Base-by-base conservation (phyloP, 2,113 vertebrate species). In the Mobula hypostoma region DNA sequence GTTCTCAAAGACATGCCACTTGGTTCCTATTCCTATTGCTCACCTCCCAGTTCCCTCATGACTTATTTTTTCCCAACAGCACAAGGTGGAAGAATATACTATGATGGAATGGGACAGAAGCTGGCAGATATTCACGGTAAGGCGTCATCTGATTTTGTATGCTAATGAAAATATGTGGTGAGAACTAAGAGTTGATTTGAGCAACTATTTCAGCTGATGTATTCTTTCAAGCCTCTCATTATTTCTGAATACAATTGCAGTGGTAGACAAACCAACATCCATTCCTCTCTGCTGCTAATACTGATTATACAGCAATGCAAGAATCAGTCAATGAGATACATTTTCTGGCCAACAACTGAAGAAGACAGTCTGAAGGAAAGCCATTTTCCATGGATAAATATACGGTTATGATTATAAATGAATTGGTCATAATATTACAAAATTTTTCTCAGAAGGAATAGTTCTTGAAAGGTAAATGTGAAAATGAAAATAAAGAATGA, bases 31-130 rank as follows among this genome's bases (percentile, higher is more conserved):
- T 98, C 98, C 95, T 99, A 98, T 96, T 98, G 97, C 94, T 97
- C 97, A 12, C 98, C 95, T 92, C 98, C 95, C 95, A 99, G 98
- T 95, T 99, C 98, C 0, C 97, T 99, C 94, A 97, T 99, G 95
- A 98, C 98, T 5, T 99, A 99, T 95, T 98, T 99, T 95, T 99
- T 98, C 95, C 98, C 99, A 95, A 99, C 98, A 0, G 98, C 99
- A 95, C 96, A 97, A 94, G 99, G 97, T 0, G 99, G 98, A 70
- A 99, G 98, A 95, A 98, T 99, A 94, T 99, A 99, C 96, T 99
- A 98, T 0, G 99, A 99, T 0, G 99, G 99, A 95, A 98, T 99
- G 97, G 99, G 99, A 24, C 98, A 98, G 78, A 98, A 99, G 94
- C 96, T 99, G 79, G 99, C 99, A 1, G 98, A 99, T 96, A 98